A percentile compares a stretch with the other conserved stretches of the same genome.
These are phyloP conservation scores for Archivesica marissinica DNA, from an alignment of 1,140 invertebrate species.

Conservation along the genomic window DNA sequence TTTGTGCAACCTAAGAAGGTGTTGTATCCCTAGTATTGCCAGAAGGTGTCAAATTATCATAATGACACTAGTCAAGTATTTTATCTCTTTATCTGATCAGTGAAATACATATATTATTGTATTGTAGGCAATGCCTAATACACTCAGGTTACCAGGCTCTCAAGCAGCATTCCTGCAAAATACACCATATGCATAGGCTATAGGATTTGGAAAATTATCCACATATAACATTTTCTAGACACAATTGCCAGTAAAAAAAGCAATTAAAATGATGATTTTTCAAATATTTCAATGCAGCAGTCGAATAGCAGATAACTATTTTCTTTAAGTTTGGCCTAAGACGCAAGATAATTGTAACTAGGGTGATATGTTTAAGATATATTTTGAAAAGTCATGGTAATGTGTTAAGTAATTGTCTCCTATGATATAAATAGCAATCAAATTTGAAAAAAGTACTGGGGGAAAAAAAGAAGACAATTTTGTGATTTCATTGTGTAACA, in stretches of 20 bases:
- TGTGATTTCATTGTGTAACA: too few relatives aligned
- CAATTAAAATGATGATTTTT: too few relatives aligned
- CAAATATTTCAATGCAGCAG: too few relatives aligned
- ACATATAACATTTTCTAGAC: too few relatives aligned
- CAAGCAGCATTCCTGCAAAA: not conserved
- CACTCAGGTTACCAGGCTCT: not conserved
- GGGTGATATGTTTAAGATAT: not conserved
- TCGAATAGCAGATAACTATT: too few relatives aligned
- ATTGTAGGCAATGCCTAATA: not conserved
- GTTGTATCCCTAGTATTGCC: too few relatives aligned
- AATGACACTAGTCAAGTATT: not conserved
- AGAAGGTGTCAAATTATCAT: not conserved
- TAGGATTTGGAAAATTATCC: too few relatives aligned
- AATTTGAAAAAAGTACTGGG: conserved; percentile 27
- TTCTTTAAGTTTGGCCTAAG: too few relatives aligned
- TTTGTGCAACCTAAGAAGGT: too few relatives aligned
- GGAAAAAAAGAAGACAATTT: too few relatives aligned
- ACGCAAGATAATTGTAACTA: not conserved
- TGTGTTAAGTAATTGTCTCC: not conserved
- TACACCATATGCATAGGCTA: too few relatives aligned
- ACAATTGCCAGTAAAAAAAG: too few relatives aligned
- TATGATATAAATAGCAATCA: conserved; percentile 15
- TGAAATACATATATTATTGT: not conserved
- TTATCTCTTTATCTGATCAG: not conserved
- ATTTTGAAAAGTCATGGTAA: not conserved